Percentiles rank a stretch among this genome's conserved stretches.
These are phyloP conservation scores for Hyperoplus lanceolatus DNA, from an alignment of 2,797 vertebrate species.

Conservation along the genomic window DNA sequence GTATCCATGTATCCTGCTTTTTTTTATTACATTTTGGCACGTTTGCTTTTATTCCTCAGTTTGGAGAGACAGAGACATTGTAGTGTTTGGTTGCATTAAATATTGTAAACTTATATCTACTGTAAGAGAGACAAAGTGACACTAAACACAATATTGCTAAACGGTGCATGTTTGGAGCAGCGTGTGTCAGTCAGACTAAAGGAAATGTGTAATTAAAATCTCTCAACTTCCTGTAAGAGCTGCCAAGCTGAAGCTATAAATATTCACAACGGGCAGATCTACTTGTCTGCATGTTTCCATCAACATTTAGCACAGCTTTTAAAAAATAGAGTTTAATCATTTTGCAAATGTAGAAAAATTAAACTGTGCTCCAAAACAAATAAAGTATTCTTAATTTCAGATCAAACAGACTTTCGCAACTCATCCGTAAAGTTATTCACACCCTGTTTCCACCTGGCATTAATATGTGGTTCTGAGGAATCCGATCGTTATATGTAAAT, in stretches of 20 bases:
- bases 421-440: neutral
- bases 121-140: constrained; percentile 37
- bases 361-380: constrained; percentile 17
- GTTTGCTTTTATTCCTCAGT: too few relatives aligned
- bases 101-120: neutral
- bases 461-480: too few relatives aligned
- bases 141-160: constrained; percentile 49
- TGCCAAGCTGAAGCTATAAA: constrained; percentile 80
- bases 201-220: constrained; percentile 79
- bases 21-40: too few relatives aligned
- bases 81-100: too few relatives aligned
- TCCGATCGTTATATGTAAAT: too few relatives aligned
- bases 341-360: constrained; percentile 47
- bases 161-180: constrained; percentile 61
- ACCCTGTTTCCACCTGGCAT: too few relatives aligned
- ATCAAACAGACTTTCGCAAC: neutral
- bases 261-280: constrained; percentile 71
- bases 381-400: neutral
- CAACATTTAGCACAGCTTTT: constrained; percentile 63
- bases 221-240: constrained; percentile 69
- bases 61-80: too few relatives aligned
- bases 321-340: constrained; percentile 58
- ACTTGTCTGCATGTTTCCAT: constrained; percentile 79
- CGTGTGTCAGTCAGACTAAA: constrained; percentile 68
- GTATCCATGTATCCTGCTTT: too few relatives aligned